Evolutionary conservation across 2,888 invertebrate genomes (phyloP).

Genomic region (Eupsilia transversa): DNA sequence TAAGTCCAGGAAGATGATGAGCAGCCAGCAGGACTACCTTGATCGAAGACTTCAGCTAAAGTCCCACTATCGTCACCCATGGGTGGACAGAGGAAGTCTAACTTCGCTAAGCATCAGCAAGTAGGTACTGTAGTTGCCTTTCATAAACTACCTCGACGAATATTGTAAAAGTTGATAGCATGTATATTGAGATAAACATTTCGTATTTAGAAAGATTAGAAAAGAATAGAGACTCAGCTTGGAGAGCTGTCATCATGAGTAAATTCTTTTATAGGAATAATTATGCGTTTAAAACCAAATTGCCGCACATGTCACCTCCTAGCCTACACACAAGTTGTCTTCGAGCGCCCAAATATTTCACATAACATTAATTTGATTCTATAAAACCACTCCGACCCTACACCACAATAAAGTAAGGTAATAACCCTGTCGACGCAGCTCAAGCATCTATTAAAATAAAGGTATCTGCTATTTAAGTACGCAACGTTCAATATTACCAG

Average conservation of each 20-base stretch:
- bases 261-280: neutral
- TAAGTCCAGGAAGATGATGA: neutral
- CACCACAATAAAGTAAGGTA: neutral
- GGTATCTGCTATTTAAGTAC: conserved; percentile 11
- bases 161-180: neutral
- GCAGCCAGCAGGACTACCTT: neutral
- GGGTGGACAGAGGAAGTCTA: neutral
- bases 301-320: neutral
- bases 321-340: neutral
- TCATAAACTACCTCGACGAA: neutral
- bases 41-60: neutral
- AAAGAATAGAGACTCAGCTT: neutral
- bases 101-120: neutral
- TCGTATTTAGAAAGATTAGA: neutral
- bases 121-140: neutral
- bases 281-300: neutral
- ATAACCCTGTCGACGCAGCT: neutral
- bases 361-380: neutral
- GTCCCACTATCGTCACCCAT: neutral
- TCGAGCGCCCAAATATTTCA: neutral
- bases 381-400: neutral
- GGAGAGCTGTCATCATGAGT: neutral
- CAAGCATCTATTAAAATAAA: conserved; percentile 7
- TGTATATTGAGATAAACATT: neutral
- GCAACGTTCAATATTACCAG: conserved; percentile 25